Base-by-base conservation (phyloP, 35 echinoderm and acorn worm species). In the Lytechinus pictus region DNA sequence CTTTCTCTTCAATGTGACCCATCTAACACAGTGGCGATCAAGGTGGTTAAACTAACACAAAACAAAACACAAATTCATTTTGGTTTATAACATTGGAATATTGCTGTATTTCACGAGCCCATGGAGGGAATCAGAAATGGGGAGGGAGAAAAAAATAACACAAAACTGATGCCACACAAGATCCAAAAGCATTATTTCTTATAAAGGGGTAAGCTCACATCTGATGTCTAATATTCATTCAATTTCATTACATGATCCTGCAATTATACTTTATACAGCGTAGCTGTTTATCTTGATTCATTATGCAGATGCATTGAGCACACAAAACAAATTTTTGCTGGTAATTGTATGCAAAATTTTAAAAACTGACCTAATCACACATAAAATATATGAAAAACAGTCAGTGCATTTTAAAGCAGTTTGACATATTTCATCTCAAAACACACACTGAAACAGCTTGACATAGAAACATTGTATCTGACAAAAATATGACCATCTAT, bases 11-110 rank as follows among this genome's bases (percentile, higher is more conserved):
- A 79, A 79, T 79, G 19, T 79, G 33, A 44, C 66, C 16, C 21
- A 79, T n/a, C 66, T 79, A 79, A 79, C 19, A 79, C 19, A 79
- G 66, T 79, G 66, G 21, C 66, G 66, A 79, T 79, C 66, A 79
- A 79, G 66, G 66, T 79, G 66, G 19, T 79, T 7, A 14, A 79
- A 79, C 66, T 24, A 79, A 79, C 66, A 79, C 19, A 79, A 79
- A 16, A 79, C 19, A 79, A 79, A 4, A 79, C 66, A 79, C 33
- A 79, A n/a, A 24, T 58, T 79, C 66, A 16, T 24, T 79, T 79
- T 79, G 66, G 66, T 79, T 79, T 14, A 79, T 79, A 79, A 79
- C 66, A n/a, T 79, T 79, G 66, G 66, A 79, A 79, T 79, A 79
- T 79, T 79, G 3, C 7, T 79, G 19, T 79, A n/a, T 79, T 79